Evolutionary conservation across 2,113 vertebrate genomes (phyloP), one percentile per base, ranked within the genome.

Genomic region (Oriolus oriolus): DNA sequence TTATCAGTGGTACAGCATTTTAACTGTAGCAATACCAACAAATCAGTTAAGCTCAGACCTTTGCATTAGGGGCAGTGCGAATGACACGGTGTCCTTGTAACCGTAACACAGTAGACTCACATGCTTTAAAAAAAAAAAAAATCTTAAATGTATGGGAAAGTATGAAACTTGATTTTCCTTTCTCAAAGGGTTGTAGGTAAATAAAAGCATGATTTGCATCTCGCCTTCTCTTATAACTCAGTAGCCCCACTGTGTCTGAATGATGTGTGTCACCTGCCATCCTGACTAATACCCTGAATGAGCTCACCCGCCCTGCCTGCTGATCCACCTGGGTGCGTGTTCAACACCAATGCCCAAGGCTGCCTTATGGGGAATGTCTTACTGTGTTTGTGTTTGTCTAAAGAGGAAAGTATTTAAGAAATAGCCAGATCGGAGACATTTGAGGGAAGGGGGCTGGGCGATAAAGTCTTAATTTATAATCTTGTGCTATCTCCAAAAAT

Each of bases 221-320:
- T 56, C 39, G 10, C n/a, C 21, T 65, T 79, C 50, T 69, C 27
- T 52, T 30, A 3, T 11, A n/a, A 24, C 3, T 61, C 57, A 33
- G 20, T 24, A 79, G 65, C 5, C 7, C 12, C 11, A 8, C 60
- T n/a, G 56, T 78, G n/a, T 54, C 16, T 35, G 80, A 87, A 18
- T 26, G 86, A 39, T 0, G 0, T 10, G 22, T 61, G 73, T 84
- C 42, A 59, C 42, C 42, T 41, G 18, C 68, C 8, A 4, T 30
- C 19, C 22, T 31, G 21, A 56, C 27, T 19, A 8, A n/a, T 2
- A n/a, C 19, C 19, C 27, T 0, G 1, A 31, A 4, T 6, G 30
- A 16, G 16, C 30, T 2, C 3, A 15, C 47, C 65, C 0, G 0
- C 49, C 54, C 33, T 74, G 64, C 16, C 53, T 26, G 13, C 50